These are phyloP conservation scores for Dasypus novemcinctus DNA, from an alignment of 2,113 vertebrate genomes.

Conservation along the genomic window DNA sequence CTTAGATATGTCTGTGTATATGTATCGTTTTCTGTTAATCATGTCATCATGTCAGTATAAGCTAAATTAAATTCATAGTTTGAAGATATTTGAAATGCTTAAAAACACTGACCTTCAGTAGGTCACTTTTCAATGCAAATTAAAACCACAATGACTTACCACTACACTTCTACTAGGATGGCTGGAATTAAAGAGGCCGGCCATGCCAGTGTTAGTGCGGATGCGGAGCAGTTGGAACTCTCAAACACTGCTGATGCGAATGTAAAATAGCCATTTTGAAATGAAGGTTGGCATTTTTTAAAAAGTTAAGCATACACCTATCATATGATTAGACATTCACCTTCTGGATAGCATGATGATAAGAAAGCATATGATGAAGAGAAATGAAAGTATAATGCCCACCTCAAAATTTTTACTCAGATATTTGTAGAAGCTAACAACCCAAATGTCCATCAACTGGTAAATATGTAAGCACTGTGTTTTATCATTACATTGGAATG, in stretches of 20 bases:
- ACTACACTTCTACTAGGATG: too few species aligned
- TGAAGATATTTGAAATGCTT: slow-evolving; percentile 48
- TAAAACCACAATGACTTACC: background rate
- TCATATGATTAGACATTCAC: too few species aligned
- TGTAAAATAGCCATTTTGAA: too few species aligned
- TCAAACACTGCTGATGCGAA: too few species aligned
- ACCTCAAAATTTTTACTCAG: background rate
- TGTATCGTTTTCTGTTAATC: slow-evolving; percentile 24
- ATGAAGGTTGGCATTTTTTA: too few species aligned
- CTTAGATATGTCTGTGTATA: background rate
- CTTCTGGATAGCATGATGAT: background rate
- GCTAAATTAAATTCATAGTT: slow-evolving; percentile 42
- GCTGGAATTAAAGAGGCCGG: too few species aligned
- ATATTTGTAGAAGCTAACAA: background rate
- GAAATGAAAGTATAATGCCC: slow-evolving; percentile 2
- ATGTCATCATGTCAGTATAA: slow-evolving; percentile 39
- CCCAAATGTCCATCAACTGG: background rate
- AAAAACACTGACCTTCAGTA: background rate
- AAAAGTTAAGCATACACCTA: too few species aligned
- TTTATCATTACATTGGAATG: background rate
- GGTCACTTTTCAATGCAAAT: slow-evolving; percentile 38
- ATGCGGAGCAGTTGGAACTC: too few species aligned
- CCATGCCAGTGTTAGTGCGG: too few species aligned
- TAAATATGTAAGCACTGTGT: too few species aligned
- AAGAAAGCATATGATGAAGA: background rate